Base-by-base conservation (phyloP, 2,888 invertebrate genomes). In the Coelogynopora nodosa region DNA sequence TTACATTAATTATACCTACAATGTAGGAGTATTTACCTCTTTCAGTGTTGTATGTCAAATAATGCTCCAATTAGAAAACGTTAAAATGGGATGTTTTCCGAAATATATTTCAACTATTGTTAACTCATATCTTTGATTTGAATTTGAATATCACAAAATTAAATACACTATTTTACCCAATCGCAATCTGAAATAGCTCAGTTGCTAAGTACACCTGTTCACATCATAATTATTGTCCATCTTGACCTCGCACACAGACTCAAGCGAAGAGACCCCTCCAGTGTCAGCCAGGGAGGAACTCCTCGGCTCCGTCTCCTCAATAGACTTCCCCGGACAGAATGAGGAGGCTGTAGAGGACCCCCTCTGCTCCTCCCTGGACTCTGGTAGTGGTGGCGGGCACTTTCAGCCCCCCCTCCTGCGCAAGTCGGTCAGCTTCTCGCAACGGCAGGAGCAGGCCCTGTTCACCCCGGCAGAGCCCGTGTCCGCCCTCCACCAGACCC, bases 391-490 rank as follows among this genome's bases (percentile, higher is more conserved):
- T 49, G 5, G 5, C 49, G 5, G 5, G 5, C 49, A 49, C 49
- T 18, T 10, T 49, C 23, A 26, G 23, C 74, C 23, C 82, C 29
- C 2, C 1, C 18, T 30, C 29, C 82, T 82, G n/a, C 23, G 31
- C 29, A 82, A 82, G 23, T 82, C 82, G 1, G 82, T 82, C 2
- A 27, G 30, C n/a, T 82, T 82, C 82, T 82, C 82, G 2, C 30
- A 31, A 26, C 23, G 29, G 5, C 82, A 30, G 2, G 82, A 82
- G 31, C 30, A 18, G 23, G 31, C 82, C 18, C 29, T 31, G 2
- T 82, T 31, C 31, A 82, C 30, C 31, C 30, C 31, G 30, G 82
- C 30, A 5, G 30, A 82, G 1, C 82, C 82, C 1, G 82, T 82
- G 27, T 82, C 23, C 23, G 30, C 82, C 18, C 82, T 82, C 10